Conservation (phyloP, 2,888 invertebrate genomes). For the Chaetogeoica ovagalla region DNA sequence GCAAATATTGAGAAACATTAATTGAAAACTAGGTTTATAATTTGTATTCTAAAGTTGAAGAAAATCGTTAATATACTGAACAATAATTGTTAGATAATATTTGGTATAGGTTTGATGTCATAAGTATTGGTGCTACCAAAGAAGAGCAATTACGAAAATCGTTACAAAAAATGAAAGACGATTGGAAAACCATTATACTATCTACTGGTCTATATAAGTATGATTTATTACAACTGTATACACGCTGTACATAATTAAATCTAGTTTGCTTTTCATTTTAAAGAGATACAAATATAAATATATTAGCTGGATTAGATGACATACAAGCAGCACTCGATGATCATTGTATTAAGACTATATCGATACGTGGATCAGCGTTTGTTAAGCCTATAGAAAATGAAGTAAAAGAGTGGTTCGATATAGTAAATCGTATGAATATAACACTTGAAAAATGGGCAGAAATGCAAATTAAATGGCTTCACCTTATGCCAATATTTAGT, state of each 20-base stretch:
- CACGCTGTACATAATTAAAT: neutral
- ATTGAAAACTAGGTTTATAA: neutral
- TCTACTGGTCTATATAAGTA: slow-evolving; percentile 65
- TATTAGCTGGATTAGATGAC: slow-evolving; percentile 75
- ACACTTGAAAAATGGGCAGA: slow-evolving; percentile 84
- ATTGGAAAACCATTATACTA: slow-evolving; percentile 78
- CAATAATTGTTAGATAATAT: neutral
- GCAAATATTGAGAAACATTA: neutral
- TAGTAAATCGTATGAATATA: slow-evolving; percentile 69
- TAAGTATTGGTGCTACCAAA: slow-evolving; percentile 81
- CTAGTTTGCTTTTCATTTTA: slow-evolving; percentile 58
- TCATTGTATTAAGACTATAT: slow-evolving; percentile 79
- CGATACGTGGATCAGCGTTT: slow-evolving; percentile 83
- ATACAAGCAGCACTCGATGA: slow-evolving; percentile 79
- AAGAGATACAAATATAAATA: slow-evolving; percentile 74
- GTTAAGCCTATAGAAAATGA: slow-evolving; percentile 77
- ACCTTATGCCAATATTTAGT: slow-evolving; percentile 83
- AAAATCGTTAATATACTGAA: neutral
- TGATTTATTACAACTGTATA: slow-evolving; percentile 5
- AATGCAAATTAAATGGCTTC: slow-evolving; percentile 84
- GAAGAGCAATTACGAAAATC: slow-evolving; percentile 74
- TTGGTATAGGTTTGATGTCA: slow-evolving; percentile 67
- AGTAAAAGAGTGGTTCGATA: slow-evolving; percentile 74
- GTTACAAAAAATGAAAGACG: slow-evolving; percentile 76
- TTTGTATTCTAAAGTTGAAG: neutral